These are phyloP conservation scores for Ictalurus furcatus DNA, from an alignment of 2,113 vertebrate species.

Conservation along the genomic window DNA sequence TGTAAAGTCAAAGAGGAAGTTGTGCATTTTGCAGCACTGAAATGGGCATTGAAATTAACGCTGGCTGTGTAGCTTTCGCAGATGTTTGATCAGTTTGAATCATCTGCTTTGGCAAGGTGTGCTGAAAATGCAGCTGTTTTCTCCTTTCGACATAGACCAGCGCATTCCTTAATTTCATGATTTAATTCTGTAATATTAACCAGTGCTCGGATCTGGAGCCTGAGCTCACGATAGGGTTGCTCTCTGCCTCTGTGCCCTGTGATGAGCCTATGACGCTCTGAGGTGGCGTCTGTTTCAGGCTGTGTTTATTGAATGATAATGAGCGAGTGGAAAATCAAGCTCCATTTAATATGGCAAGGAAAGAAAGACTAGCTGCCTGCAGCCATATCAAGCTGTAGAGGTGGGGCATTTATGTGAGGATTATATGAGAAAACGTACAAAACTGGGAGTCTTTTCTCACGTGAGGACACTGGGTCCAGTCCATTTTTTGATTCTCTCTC, in stretches of 20 bases:
- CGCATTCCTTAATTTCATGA: constrained; percentile 6
- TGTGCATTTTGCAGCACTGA: constrained; percentile 2
- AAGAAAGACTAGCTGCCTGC: constrained; percentile 21
- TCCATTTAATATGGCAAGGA: constrained; percentile 24
- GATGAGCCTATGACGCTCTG: neutral
- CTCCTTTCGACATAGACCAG: neutral
- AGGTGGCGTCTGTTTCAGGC: constrained; percentile 20
- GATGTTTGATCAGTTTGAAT: neutral
- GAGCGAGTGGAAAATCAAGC: constrained; percentile 45
- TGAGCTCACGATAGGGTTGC: neutral
- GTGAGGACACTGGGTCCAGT: neutral
- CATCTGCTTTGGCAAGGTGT: neutral
- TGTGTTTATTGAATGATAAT: constrained; percentile 27
- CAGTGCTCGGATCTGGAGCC: neutral
- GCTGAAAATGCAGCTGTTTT: constrained; percentile 22
- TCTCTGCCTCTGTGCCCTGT: neutral
- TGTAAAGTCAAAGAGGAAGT: constrained; percentile 41
- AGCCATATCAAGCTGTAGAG: constrained; percentile 12
- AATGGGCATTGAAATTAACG: neutral
- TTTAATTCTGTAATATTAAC: constrained; percentile 10
- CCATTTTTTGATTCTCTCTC: neutral
- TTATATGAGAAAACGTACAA: constrained; percentile 20
- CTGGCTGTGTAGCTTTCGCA: neutral
- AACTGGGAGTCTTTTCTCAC: neutral
- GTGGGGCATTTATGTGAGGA: constrained; percentile 6